These are phyloP conservation scores for Albula goreensis DNA, from an alignment of 2,113 vertebrate genomes.

Conservation along the genomic window DNA sequence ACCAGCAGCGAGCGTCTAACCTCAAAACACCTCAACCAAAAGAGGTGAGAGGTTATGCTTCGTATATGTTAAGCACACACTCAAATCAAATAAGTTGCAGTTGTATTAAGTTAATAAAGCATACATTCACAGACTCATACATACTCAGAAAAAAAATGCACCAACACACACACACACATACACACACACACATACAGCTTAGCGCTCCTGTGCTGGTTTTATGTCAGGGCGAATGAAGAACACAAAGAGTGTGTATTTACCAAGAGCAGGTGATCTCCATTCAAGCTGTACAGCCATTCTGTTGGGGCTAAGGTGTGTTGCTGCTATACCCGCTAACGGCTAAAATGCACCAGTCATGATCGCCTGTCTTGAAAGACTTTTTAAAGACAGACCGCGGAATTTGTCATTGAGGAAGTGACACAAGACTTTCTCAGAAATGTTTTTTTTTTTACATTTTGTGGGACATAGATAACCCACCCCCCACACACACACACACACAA, in stretches of 20 bases:
- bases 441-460: neutral
- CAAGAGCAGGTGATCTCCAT: neutral
- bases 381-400: neutral
- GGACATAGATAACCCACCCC: neutral
- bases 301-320: neutral
- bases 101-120: neutral
- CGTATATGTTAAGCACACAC: neutral
- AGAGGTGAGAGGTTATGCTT: neutral
- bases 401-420: neutral
- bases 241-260: neutral
- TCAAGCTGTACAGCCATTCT: neutral
- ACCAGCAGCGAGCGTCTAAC: neutral
- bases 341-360: neutral
- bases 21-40: neutral
- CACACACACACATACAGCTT: neutral
- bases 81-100: neutral
- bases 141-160: neutral
- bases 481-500: neutral
- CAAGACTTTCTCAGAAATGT: neutral
- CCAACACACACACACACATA: neutral
- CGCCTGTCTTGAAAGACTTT: neutral
- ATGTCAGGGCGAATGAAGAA: neutral
- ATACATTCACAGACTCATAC: neutral
- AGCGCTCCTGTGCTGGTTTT: too few species aligned
- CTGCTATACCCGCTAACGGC: neutral